Evolutionary conservation across 2,888 invertebrate genomes (phyloP), one percentile per base, ranked within the genome.

Genomic region (Cryptocheilus praepositus): DNA sequence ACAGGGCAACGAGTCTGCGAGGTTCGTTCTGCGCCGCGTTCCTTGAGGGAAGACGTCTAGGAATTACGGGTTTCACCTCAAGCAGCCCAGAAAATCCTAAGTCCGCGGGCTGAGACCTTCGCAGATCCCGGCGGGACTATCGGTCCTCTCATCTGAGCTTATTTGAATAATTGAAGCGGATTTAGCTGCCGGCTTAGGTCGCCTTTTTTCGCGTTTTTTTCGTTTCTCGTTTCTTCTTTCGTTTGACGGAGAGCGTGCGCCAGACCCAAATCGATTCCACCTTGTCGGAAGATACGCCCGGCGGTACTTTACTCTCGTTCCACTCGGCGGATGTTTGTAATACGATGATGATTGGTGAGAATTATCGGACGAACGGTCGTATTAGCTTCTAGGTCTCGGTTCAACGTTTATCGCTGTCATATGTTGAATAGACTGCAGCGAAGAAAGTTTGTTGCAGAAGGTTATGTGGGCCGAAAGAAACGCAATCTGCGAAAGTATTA

Each of bases 131-230:
- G 58, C 70, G 64, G 64, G 67, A 61, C 65, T 69, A 76, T 74
- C 72, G 67, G 46, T 51, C 61, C 65, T 64, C 62, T 67, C 68
- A 72, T 73, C 73, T 67, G 22, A 63, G 60, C 71, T 75, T 69
- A 82, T 82, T 80, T 77, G 74, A 82, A 82, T 82, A 81, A 82
- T 82, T 72, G 74, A 74, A 62, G 51, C 51, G 59, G 66, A 74
- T 68, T 66, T 46, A 46, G 56, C 22, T 21, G 15, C n/a, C 49
- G 16, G 5, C 18, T 43, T 25, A 56, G 52, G 43, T n/a, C 28
- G 16, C 62, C 36, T 36, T 11, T 11, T 36, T 36, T 7, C 36
- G n/a, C n/a, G n/a, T n/a, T 36, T 36, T 1, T 36, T 36, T 7
- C 11, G 2, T 22, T 13, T 55, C 36, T 36, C n/a, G 7, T 1